Percentiles rank a stretch among this genome's conserved stretches.
phyloP scores from a whole-genome alignment of 1,140 invertebrate species.

The Notospermus geniculatus region DNA sequence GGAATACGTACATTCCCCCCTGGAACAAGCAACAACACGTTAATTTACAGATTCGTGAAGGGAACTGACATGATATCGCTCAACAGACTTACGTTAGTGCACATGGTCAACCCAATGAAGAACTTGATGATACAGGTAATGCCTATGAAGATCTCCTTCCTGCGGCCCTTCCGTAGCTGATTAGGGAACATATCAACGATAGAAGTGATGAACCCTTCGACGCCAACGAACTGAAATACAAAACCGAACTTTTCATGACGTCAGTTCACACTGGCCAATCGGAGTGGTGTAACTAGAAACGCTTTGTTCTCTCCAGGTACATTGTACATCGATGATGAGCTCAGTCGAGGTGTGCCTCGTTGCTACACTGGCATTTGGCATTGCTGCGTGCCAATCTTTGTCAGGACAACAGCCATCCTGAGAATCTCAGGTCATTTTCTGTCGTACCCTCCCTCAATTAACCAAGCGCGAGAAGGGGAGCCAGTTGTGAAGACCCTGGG shows the following conservation, averaged over 20 bases:
- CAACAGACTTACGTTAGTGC: conserved; percentile 64
- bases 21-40: conserved; percentile 43
- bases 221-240: conserved; percentile 70
- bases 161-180: conserved; percentile 47
- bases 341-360: background rate
- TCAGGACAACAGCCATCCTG: too few relatives aligned
- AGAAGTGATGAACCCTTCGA: conserved; percentile 75
- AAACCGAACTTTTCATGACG: background rate
- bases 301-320: too few relatives aligned
- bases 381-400: too few relatives aligned
- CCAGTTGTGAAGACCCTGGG: background rate
- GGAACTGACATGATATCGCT: too few relatives aligned
- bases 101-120: conserved; percentile 68
- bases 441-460: too few relatives aligned
- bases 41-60: background rate
- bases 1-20: conserved; percentile 72
- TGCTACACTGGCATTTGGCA: too few relatives aligned
- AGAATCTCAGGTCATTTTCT: too few relatives aligned
- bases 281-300: too few relatives aligned
- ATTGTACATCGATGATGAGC: background rate
- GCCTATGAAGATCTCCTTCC: conserved; percentile 63
- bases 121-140: conserved; percentile 65
- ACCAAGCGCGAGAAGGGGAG: too few relatives aligned
- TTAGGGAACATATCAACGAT: conserved; percentile 71
- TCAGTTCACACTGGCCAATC: background rate